Evolutionary conservation across 1,140 invertebrate species (phyloP).

Genomic region (Samia ricini): DNA sequence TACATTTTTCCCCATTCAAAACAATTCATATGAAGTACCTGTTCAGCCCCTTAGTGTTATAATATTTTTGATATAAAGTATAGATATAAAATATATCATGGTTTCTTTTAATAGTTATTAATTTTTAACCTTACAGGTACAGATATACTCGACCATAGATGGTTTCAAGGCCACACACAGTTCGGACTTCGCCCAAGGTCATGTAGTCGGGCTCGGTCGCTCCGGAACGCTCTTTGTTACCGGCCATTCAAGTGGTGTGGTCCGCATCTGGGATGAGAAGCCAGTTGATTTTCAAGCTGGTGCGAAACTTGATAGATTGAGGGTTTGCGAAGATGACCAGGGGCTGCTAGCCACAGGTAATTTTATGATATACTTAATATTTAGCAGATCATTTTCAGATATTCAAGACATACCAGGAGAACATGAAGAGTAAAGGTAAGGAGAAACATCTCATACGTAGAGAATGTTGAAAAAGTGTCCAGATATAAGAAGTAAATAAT

Average conservation of each 20-base stretch:
- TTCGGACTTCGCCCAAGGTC: constrained; percentile 43
- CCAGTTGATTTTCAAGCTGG: constrained; percentile 40
- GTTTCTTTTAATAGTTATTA: too few relatives aligned
- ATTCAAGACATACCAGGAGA: too few relatives aligned
- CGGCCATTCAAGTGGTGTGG: constrained; percentile 43
- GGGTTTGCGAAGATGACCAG: constrained; percentile 50
- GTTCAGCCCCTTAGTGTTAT: too few relatives aligned
- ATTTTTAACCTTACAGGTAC: constrained; percentile 32
- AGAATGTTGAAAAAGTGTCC: too few relatives aligned
- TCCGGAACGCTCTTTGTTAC: constrained; percentile 37
- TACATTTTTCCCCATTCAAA: too few relatives aligned
- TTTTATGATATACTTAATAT: constrained; percentile 1
- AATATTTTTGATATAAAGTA: too few relatives aligned
- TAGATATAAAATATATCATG: too few relatives aligned
- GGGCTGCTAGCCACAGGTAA: constrained; percentile 54
- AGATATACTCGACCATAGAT: constrained; percentile 46
- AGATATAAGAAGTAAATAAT: too few relatives aligned
- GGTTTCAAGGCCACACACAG: constrained; percentile 45
- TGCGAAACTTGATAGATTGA: constrained; percentile 64
- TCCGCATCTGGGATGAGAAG: constrained; percentile 61
- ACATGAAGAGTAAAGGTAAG: too few relatives aligned
- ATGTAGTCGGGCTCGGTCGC: constrained; percentile 47
- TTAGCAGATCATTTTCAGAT: too few relatives aligned
- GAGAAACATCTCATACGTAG: too few relatives aligned
- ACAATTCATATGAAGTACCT: too few relatives aligned